These are phyloP conservation scores for Biston stratarius DNA, from an alignment of 2,888 invertebrate species.

Conservation along the genomic window DNA sequence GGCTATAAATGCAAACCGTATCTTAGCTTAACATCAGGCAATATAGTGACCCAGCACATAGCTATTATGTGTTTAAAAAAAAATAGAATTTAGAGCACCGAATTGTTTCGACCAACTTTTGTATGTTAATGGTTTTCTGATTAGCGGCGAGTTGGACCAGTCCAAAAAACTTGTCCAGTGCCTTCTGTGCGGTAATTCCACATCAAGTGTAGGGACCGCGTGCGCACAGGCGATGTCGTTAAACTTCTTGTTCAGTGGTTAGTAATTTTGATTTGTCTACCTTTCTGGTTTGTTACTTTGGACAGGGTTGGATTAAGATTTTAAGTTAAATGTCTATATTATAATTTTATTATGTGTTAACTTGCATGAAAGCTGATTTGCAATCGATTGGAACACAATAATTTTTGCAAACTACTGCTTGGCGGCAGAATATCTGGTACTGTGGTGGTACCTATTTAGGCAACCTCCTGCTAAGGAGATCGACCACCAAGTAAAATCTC, in stretches of 20 bases:
- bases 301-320: slow-evolving; percentile 1
- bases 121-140: slow-evolving; percentile 39
- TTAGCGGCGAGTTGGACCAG: slow-evolving; percentile 23
- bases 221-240: slow-evolving; percentile 19
- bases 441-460: too few relatives aligned
- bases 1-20: too few relatives aligned
- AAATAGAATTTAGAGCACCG: not conserved
- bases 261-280: slow-evolving; percentile 22
- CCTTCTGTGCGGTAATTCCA: slow-evolving; percentile 22
- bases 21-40: too few relatives aligned
- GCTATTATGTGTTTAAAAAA: not conserved
- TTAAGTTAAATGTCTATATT: not conserved
- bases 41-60: too few relatives aligned
- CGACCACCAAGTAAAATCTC: too few relatives aligned
- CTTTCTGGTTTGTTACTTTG: slow-evolving; percentile 10
- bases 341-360: too few relatives aligned
- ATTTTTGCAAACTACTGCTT: too few relatives aligned
- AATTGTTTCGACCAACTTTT: slow-evolving; percentile 21
- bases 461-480: too few relatives aligned
- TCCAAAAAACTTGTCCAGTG: slow-evolving; percentile 33
- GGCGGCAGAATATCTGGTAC: too few relatives aligned
- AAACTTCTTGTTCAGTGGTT: slow-evolving; percentile 26
- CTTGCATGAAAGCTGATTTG: not conserved
- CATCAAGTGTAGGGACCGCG: slow-evolving; percentile 25
- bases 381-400: not conserved